Evolutionary conservation across 2,888 invertebrate species (phyloP).

Genomic region (Stenchaetothrips biformis): DNA sequence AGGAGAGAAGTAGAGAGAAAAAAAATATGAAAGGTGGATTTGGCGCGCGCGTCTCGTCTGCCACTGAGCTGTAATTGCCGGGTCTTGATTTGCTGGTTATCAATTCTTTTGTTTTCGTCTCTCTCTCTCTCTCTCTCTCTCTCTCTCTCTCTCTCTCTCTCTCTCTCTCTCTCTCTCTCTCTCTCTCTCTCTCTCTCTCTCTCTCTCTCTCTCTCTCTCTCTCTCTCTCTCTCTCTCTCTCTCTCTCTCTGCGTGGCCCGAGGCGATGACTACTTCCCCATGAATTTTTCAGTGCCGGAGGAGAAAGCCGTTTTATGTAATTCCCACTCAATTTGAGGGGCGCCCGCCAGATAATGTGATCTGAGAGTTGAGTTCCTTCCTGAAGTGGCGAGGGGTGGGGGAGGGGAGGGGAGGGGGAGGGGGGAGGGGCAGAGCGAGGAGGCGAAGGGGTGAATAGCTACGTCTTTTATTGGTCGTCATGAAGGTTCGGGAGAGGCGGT

Average conservation of each 20-base stretch:
- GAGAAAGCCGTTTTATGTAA: neutral
- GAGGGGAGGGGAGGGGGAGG: no score
- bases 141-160: neutral
- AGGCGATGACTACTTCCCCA: neutral
- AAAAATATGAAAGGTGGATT: neutral
- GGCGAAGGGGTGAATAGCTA: neutral
- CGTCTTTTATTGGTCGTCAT: neutral
- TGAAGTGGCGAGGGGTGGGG: neutral
- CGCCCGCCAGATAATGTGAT: neutral
- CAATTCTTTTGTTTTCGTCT: neutral
- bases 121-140: neutral
- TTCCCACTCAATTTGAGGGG: conserved; percentile 13
- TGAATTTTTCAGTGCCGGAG: neutral
- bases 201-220: neutral
- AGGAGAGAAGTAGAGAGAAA: neutral
- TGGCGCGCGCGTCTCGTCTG: neutral
- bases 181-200: neutral
- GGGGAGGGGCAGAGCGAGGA: neutral
- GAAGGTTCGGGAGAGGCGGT: neutral
- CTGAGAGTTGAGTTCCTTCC: neutral
- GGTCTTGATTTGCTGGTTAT: neutral
- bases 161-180: neutral
- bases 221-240: neutral
- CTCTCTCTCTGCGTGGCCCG: neutral
- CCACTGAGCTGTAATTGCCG: neutral